Evolutionary conservation across 2,797 vertebrate genomes (phyloP), one percentile per base, ranked within the genome.

Genomic region (Antrozous pallidus): DNA sequence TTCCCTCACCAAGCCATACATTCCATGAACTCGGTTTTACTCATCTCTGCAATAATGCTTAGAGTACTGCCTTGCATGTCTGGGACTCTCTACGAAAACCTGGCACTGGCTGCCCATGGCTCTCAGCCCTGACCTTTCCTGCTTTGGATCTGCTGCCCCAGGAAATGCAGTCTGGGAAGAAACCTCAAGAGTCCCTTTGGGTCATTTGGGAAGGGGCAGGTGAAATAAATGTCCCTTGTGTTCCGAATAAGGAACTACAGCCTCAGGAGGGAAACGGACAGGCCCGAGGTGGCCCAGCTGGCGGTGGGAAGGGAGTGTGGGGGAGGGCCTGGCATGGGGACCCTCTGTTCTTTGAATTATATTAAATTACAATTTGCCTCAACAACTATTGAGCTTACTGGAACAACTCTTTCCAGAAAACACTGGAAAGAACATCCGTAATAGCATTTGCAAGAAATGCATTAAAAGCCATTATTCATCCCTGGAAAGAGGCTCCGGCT

Each of bases 341-440:
- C 26, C 42, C 42, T 31, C 47, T 17, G 24, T 4, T 24, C 70
- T 89, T 49, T 73, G 69, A 94, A 65, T 93, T 80, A 42, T 1
- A 61, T 16, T 61, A 56, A 80, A 38, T 56, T 74, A 24, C 24
- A 45, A 63, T 80, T 90, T 86, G 38, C 82, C 65, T 79, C 81
- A 51, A 82, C 78, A 47, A 0, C 88, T 58, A 70, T 49, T 58
- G 78, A 84, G 42, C 79, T 92, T 67, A n/a, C 28, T 61, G 78
- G 36, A 92, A 78, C 54, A 79, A 92, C 83, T 85, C 78, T 90
- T 90, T 61, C 45, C 56, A 94, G 90, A 82, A 93, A 93, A 79
- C 51, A 38, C 40, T 71, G 70, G 54, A 88, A 96, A 93, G 40
- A 88, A 80, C 63, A 80, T 61, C 38, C 47, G 40, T 80, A 67